Conservation (phyloP, 2,888 invertebrate species). For the Sinodicranocentrus sp. region DNA sequence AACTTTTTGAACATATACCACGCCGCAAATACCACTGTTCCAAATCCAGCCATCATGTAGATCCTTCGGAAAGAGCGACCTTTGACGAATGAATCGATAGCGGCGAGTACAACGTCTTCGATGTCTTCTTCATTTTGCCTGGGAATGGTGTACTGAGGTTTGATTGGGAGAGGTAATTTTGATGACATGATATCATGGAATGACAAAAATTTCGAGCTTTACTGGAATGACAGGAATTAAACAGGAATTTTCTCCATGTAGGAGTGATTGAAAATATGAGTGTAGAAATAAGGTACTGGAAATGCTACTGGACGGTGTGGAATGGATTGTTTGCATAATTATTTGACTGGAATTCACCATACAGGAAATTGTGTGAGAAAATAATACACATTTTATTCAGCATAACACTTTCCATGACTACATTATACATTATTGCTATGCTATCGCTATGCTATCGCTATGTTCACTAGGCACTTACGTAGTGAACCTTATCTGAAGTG, state of each 20-base stretch:
- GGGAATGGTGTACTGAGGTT: background rate
- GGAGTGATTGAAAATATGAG: background rate
- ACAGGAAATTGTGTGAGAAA: too few relatives aligned
- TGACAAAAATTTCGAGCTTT: background rate
- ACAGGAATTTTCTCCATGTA: background rate
- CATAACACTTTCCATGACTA: background rate
- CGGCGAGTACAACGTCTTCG: background rate
- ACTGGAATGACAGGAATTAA: background rate
- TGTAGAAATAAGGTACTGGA: background rate
- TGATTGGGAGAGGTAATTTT: background rate
- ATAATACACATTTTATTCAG: background rate
- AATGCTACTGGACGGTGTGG: too few relatives aligned
- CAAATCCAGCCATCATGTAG: conserved; percentile 61
- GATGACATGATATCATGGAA: background rate
- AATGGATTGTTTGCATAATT: too few relatives aligned
- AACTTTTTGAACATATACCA: conserved; percentile 53
- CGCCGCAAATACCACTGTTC: conserved; percentile 57
- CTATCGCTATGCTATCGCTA: too few relatives aligned
- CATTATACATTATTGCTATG: background rate
- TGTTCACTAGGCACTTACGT: background rate
- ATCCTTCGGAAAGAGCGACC: conserved; percentile 61
- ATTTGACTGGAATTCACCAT: too few relatives aligned
- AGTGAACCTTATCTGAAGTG: too few relatives aligned
- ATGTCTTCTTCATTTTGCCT: background rate
- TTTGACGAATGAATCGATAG: conserved; percentile 20